A percentile compares a stretch with the other conserved stretches of the same genome.
These are phyloP conservation scores for Halictus rubicundus DNA, from an alignment of 1,140 invertebrate genomes.

Conservation along the genomic window DNA sequence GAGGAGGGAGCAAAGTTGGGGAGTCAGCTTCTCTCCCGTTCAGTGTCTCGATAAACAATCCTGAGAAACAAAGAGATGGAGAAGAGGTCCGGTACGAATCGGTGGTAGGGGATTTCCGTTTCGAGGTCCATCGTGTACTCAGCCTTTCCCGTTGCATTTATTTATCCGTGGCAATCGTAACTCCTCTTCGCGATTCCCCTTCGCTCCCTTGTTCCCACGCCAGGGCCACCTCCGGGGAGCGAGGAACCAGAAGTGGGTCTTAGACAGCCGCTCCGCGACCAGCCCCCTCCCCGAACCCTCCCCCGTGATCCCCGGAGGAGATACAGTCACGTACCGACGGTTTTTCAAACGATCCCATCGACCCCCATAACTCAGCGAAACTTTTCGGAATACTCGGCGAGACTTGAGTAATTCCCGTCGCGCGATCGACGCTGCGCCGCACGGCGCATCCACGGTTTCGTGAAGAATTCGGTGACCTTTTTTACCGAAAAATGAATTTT, in stretches of 20 bases:
- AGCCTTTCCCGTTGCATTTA: conserved; percentile 33
- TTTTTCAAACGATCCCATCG: background rate
- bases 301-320: background rate
- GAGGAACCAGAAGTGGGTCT: background rate
- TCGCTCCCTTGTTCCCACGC: background rate
- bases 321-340: conserved; percentile 8
- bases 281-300: too few species aligned
- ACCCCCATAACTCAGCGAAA: background rate
- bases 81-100: conserved; percentile 4
- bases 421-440: background rate
- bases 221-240: background rate
- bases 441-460: too few species aligned
- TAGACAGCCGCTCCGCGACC: background rate
- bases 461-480: too few species aligned
- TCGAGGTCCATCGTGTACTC: conserved; percentile 30
- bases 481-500: too few species aligned
- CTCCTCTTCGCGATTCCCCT: background rate
- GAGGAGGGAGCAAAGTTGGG: conserved; percentile 3
- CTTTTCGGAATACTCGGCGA: background rate
- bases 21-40: conserved; percentile 23
- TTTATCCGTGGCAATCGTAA: conserved; percentile 46
- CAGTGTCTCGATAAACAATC: conserved; percentile 50
- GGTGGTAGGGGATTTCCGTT: conserved; percentile 38
- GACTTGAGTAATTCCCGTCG: background rate
- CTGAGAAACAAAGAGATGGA: conserved; percentile 40